These are phyloP conservation scores for Andrena flavipes DNA, from an alignment of 2,888 invertebrate species.

Conservation along the genomic window DNA sequence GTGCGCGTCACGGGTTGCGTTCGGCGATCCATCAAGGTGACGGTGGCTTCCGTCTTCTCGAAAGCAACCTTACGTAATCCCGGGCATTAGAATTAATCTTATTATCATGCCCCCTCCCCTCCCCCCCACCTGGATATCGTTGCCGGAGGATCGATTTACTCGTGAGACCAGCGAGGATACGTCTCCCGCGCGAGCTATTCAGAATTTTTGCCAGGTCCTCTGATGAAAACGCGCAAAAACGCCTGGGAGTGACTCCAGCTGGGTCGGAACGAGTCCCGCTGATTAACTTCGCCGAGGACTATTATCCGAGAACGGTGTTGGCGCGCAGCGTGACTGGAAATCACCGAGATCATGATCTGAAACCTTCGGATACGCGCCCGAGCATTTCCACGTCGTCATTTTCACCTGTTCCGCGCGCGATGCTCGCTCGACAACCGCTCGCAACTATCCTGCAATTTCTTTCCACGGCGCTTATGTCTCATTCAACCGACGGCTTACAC, in stretches of 20 bases:
- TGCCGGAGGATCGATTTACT: not conserved
- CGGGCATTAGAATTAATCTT: slow-evolving; percentile 8
- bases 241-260: slow-evolving; percentile 18
- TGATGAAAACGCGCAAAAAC: slow-evolving; percentile 13
- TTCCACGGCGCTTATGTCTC: not conserved
- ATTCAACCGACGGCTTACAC: not conserved
- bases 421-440: not conserved
- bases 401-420: slow-evolving; percentile 12
- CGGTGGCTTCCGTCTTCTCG: slow-evolving; percentile 14
- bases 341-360: slow-evolving; percentile 38
- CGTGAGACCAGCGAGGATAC: not conserved
- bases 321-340: slow-evolving; percentile 17
- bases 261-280: slow-evolving; percentile 19
- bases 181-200: slow-evolving; percentile 11
- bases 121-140: not conserved
- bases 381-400: slow-evolving; percentile 20
- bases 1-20: slow-evolving; percentile 15
- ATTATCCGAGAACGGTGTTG: slow-evolving; percentile 33
- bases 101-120: not conserved
- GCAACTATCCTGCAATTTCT: not conserved
- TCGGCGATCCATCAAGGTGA: not conserved
- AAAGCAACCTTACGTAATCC: not conserved
- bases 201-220: not conserved
- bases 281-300: slow-evolving; percentile 49
- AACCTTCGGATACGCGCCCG: slow-evolving; percentile 26